These are phyloP conservation scores for Xestoiulus laeticollis DNA, from an alignment of 2,888 invertebrate species.

Conservation along the genomic window DNA sequence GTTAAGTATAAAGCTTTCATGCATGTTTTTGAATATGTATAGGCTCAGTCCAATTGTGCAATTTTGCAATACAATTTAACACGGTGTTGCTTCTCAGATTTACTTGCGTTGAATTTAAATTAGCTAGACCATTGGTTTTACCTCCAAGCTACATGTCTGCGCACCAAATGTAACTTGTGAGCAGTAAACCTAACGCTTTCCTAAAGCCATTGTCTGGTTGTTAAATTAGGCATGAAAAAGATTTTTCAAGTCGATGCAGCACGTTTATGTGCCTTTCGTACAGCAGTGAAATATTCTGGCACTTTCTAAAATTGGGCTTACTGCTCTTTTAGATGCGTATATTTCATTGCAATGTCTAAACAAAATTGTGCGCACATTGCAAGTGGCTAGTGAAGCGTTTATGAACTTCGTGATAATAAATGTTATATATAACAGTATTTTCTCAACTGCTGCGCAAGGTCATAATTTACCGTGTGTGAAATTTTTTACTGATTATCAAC, in stretches of 20 bases:
- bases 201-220: neutral
- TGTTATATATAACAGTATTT: neutral
- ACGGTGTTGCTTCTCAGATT: neutral
- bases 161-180: no score
- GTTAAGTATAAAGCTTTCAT: no score
- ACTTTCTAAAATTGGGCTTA: constrained; percentile 37
- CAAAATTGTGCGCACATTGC: constrained; percentile 7
- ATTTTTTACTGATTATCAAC: no score
- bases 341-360: neutral
- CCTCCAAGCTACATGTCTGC: neutral
- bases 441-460: neutral
- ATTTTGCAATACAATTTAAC: neutral
- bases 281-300: constrained; percentile 17
- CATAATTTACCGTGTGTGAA: neutral
- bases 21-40: no score
- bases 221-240: constrained; percentile 39
- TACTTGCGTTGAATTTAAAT: neutral
- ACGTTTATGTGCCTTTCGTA: neutral
- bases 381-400: constrained; percentile 28
- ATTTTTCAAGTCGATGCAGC: constrained; percentile 20
- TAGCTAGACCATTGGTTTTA: neutral
- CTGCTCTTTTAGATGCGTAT: constrained; percentile 8
- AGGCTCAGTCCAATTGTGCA: no score
- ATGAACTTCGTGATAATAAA: neutral
- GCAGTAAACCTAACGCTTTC: neutral